Percentiles rank a stretch among this genome's conserved stretches.
Conservation (phyloP, 2,888 invertebrate genomes). For the Thecocarcelia acutangulata region DNA sequence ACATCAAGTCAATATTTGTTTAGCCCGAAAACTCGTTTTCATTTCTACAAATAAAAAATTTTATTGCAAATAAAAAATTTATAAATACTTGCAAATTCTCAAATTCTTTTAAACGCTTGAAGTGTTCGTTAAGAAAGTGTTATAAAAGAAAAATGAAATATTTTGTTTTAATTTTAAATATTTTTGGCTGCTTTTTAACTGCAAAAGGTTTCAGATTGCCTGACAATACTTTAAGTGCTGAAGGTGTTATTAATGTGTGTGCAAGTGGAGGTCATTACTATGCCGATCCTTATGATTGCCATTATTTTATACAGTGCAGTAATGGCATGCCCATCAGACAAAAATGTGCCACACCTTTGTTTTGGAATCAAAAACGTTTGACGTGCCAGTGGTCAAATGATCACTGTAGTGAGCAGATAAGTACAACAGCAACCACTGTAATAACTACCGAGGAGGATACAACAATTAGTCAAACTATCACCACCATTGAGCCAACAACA, state of each 20-base stretch:
- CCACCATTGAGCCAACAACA: neutral
- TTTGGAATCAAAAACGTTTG: conserved; percentile 56
- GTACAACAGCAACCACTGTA: conserved; percentile 10
- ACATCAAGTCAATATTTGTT: neutral
- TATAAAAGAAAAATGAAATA: conserved; percentile 18
- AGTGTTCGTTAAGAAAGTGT: neutral
- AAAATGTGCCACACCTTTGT: conserved; percentile 45
- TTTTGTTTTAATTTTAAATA: neutral
- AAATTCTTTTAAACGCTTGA: conserved; percentile 14
- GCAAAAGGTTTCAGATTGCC: neutral
- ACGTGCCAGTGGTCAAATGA: conserved; percentile 41
- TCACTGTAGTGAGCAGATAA: conserved; percentile 35
- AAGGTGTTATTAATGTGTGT: conserved; percentile 11
- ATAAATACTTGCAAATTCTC: conserved; percentile 16
- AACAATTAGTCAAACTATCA: no score
- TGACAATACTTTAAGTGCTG: neutral
- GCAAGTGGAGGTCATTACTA: conserved; percentile 58
- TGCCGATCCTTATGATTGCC: conserved; percentile 68
- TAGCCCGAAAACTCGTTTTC: neutral
- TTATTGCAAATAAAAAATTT: neutral
- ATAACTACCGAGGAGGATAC: neutral
- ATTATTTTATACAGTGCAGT: conserved; percentile 59
- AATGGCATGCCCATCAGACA: conserved; percentile 44
- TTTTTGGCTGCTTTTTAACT: neutral
- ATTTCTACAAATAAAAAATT: neutral